These are phyloP conservation scores for Orbicella faveolata DNA, from an alignment of 64 coral and sea anemone species.

Conservation along the genomic window DNA sequence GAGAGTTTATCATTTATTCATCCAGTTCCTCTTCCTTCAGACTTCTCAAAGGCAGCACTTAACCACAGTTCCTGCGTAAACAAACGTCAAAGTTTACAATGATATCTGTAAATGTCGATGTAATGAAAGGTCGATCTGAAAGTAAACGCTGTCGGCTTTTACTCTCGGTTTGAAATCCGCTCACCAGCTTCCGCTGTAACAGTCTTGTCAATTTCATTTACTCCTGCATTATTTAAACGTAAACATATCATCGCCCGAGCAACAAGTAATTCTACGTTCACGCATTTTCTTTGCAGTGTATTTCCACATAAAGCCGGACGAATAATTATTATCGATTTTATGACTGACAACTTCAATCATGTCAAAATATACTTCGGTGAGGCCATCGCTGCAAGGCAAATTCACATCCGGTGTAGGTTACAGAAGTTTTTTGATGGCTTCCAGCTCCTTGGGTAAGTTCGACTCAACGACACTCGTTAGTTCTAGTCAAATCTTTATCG, in stretches of 20 bases:
- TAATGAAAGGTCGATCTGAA: neutral
- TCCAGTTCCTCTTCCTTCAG: neutral
- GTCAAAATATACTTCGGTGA: neutral
- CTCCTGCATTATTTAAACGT: neutral
- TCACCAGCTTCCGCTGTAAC: neutral
- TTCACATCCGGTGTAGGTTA: neutral
- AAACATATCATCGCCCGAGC: neutral
- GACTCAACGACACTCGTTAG: no score
- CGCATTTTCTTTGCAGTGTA: neutral
- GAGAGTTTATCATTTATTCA: neutral
- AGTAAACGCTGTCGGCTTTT: neutral
- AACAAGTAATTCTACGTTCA: neutral
- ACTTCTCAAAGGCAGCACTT: neutral
- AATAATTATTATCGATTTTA: neutral
- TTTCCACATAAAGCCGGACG: neutral
- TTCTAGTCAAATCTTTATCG: neutral
- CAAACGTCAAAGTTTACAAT: constrained; percentile 36
- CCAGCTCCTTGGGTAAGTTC: neutral
- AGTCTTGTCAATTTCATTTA: neutral
- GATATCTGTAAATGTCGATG: neutral
- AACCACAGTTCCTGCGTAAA: constrained; percentile 29
- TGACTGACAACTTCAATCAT: neutral
- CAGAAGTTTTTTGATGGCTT: neutral
- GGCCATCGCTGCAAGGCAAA: neutral
- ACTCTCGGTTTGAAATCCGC: neutral